phyloP scores from a whole-genome alignment of 2,888 invertebrate genomes.

The Alcis repandata region DNA sequence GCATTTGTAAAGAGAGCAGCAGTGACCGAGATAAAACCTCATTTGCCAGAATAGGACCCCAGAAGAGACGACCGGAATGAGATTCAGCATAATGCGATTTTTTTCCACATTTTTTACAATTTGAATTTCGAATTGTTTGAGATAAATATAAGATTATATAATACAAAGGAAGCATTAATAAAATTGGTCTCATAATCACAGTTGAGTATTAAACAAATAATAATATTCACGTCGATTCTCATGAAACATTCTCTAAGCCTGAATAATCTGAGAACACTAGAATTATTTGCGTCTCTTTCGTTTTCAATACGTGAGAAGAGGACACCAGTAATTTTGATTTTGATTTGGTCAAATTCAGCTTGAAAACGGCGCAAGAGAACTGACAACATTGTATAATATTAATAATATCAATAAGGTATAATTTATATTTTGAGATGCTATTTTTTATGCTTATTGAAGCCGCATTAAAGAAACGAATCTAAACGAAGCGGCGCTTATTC shows the following conservation, averaged over 20 bases:
- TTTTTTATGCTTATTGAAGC: no score
- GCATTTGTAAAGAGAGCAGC: no score
- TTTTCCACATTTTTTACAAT: no score
- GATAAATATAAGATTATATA: conserved; percentile 14
- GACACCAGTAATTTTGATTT: not conserved
- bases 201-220: conserved; percentile 37
- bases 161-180: conserved; percentile 20
- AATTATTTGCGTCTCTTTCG: not conserved
- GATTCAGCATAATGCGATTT: not conserved
- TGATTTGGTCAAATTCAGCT: not conserved
- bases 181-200: conserved; percentile 46
- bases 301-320: not conserved
- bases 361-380: not conserved
- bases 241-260: not conserved
- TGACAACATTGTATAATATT: not conserved
- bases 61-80: not conserved
- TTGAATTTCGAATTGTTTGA: no score
- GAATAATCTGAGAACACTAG: no score
- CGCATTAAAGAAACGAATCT: no score
- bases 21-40: no score
- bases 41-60: no score
- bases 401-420: conserved; percentile 10
- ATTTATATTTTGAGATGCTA: conserved; percentile 5
- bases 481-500: no score
- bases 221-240: conserved; percentile 2